Base-by-base conservation (phyloP, 2,888 invertebrate species). In the Clistopyga incitator region DNA sequence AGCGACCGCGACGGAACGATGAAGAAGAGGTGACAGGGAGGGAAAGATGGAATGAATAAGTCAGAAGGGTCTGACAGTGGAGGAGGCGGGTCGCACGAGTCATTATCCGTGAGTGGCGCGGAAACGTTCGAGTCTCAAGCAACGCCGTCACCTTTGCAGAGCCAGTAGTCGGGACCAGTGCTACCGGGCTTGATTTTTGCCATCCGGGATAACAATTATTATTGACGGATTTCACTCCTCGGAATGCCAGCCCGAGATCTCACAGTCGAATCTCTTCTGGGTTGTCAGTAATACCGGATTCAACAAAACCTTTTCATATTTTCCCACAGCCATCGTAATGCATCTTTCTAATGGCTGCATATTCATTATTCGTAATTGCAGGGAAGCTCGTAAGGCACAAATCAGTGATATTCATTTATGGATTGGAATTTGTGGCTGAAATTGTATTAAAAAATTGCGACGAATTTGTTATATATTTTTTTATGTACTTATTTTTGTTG, bases 51-150 rank as follows among this genome's bases (percentile, higher is more conserved):
- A 72, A 77, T 52, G 68, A 72, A 74, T 72, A 67, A 80, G 64
- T 47, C 52, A 56, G 61, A 67, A 79, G 71, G 64, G 74, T 65
- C 38, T 64, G 54, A 78, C 61, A 64, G 64, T 20, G 38, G 56
- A 15, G 71, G 76, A 80, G 71, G 68, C 70, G 84, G 76, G 56
- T 77, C 78, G 81, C 78, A 18, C 82, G 82, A 82, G 86, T 86
- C 81, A 86, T 86, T 84, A 86, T 82, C 78, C 71, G 79, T 82
- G 79, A 82, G 76, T 47, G 71, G 68, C 77, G 78, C 80, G 78
- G 79, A 82, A 82, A 82, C 71, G 82, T 79, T 23, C 77, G 54
- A 72, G 65, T 56, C 78, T 2, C 8, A 20, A 52, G 29, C 80
- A 77, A 38, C 76, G 68, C 61, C 72, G 77, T 83, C 83, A 72